phyloP scores from a whole-genome alignment of 2,888 invertebrate genomes.

The Apodemia duryi region DNA sequence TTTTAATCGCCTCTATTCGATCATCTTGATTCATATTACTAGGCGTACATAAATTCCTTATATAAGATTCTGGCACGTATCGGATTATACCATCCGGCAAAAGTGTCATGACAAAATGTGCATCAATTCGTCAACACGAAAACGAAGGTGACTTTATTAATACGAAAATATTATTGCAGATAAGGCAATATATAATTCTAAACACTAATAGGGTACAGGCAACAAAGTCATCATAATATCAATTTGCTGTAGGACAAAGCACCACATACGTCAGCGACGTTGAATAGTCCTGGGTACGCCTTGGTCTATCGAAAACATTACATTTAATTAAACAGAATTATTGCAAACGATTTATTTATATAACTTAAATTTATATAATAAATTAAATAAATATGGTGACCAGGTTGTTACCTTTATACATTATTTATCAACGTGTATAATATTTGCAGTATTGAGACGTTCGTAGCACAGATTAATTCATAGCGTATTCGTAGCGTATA shows the following conservation, averaged over 20 bases:
- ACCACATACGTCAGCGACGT: slow-evolving; percentile 44
- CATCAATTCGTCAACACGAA: slow-evolving; percentile 66
- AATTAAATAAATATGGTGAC: background rate
- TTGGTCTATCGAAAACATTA: slow-evolving; percentile 8
- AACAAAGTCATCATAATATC: slow-evolving; percentile 37
- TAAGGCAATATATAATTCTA: background rate
- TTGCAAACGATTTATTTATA: background rate
- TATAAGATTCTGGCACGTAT: slow-evolving; percentile 74
- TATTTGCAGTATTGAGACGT: no score
- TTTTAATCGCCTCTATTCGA: slow-evolving; percentile 39
- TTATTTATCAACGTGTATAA: no score
- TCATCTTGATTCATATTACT: slow-evolving; percentile 43
- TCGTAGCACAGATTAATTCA: no score
- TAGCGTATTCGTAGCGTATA: no score
- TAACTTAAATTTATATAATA: background rate
- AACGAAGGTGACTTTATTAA: slow-evolving; percentile 44
- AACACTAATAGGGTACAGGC: background rate
- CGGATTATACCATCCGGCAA: slow-evolving; percentile 48
- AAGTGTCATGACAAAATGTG: slow-evolving; percentile 29
- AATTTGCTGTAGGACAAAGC: slow-evolving; percentile 54
- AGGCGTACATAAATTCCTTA: slow-evolving; percentile 58
- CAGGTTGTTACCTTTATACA: no score
- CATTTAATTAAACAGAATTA: background rate
- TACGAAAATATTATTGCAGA: background rate
- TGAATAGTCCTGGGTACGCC: slow-evolving; percentile 9